Percentiles rank a stretch among this genome's conserved stretches.
Evolutionary conservation across 37 sponge, comb jelly and placozoan genomes (phyloP).

Genomic region (Crambe crambe): DNA sequence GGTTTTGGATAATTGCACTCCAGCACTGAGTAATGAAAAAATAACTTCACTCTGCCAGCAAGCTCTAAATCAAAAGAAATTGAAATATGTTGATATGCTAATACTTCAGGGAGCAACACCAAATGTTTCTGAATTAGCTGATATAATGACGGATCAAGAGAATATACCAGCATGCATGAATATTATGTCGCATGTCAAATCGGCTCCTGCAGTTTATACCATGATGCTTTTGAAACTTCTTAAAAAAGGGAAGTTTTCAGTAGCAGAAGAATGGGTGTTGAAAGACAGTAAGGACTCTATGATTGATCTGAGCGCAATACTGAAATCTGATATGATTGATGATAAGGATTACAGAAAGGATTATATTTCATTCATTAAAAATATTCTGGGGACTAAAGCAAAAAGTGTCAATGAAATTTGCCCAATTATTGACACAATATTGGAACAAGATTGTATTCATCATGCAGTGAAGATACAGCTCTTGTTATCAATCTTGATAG

Average conservation of each 20-base stretch:
- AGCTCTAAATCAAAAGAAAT: background rate
- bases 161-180: background rate
- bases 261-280: background rate
- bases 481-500: background rate
- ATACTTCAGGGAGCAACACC: background rate
- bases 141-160: background rate
- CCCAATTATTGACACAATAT: background rate
- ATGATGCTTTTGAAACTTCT: too few species aligned
- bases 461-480: background rate
- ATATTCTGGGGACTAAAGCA: background rate
- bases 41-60: background rate
- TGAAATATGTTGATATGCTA: background rate
- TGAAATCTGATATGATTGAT: background rate
- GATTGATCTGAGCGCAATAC: background rate
- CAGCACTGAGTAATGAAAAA: background rate
- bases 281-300: background rate
- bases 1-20: background rate
- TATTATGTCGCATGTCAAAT: background rate
- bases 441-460: background rate
- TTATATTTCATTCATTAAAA: background rate
- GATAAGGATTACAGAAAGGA: background rate
- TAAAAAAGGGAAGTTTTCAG: background rate
- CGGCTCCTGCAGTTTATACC: background rate
- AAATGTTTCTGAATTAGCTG: background rate
- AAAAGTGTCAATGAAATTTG: background rate